Conservation (phyloP, 2,113 vertebrate genomes). For the Balaeniceps rex region DNA sequence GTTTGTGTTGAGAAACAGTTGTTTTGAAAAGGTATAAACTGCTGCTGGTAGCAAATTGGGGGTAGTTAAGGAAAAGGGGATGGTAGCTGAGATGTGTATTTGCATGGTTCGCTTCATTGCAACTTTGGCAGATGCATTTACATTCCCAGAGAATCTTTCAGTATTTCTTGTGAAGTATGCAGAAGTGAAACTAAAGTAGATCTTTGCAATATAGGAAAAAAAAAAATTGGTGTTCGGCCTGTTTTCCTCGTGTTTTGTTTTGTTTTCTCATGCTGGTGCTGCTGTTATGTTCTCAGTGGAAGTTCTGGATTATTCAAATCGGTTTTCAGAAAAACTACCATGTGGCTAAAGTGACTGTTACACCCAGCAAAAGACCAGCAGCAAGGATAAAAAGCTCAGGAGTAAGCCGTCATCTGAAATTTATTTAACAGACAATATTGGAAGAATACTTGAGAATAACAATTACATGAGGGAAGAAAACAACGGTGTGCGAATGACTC, state of each 20-base stretch:
- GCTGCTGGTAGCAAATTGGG: background rate
- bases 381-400: background rate
- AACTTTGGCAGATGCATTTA: background rate
- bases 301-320: background rate
- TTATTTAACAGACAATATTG: background rate
- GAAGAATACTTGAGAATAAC: background rate
- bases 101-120: background rate
- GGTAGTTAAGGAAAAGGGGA: background rate
- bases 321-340: background rate
- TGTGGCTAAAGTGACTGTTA: background rate
- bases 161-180: rapidly evolving
- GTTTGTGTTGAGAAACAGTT: background rate
- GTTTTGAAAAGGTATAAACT: background rate
- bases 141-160: background rate
- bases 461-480: too few species aligned
- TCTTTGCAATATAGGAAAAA: rapidly evolving
- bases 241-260: background rate
- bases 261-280: background rate
- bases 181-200: background rate
- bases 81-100: rapidly evolving
- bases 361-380: background rate
- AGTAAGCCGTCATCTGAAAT: background rate
- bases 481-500: background rate
- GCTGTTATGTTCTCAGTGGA: background rate
- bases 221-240: rapidly evolving